Evolutionary conservation across 64 coral and sea anemone species (phyloP).

Genomic region (Stylophora pistillata): DNA sequence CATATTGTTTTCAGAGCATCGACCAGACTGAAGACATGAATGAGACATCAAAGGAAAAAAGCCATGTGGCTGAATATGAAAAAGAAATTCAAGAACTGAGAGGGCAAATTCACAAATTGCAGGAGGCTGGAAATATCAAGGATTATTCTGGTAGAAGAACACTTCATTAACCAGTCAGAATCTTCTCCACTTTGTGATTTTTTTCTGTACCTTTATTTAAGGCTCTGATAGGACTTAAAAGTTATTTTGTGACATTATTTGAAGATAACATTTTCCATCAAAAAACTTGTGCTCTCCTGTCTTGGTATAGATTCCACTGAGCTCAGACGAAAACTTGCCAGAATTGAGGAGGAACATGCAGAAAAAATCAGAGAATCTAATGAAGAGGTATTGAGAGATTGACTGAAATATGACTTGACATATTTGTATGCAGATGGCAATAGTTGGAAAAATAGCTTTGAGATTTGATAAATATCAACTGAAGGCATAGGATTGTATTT

Average conservation of each 20-base stretch:
- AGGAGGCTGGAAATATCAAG: constrained; percentile 33
- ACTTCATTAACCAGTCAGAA: neutral
- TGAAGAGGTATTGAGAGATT: constrained; percentile 46
- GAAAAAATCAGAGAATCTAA: constrained; percentile 76
- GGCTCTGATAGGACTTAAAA: neutral
- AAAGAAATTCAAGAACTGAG: constrained; percentile 48
- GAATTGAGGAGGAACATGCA: constrained; percentile 64
- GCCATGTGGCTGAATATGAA: constrained; percentile 31
- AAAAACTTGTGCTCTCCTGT: too few species aligned
- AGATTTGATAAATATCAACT: too few species aligned
- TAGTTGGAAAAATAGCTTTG: too few species aligned
- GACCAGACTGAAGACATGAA: constrained; percentile 42
- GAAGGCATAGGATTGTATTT: too few species aligned
- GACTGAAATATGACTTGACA: too few species aligned
- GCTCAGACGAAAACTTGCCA: constrained; percentile 58
- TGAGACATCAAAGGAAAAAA: neutral
- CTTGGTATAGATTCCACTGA: constrained; percentile 44
- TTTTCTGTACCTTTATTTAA: neutral
- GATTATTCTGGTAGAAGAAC: constrained; percentile 48
- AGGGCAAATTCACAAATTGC: constrained; percentile 35
- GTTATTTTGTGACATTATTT: neutral
- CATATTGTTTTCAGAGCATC: constrained; percentile 28
- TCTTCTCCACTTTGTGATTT: neutral
- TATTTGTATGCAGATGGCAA: too few species aligned
- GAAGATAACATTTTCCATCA: too few species aligned